These are phyloP conservation scores for Buathra laborator DNA, from an alignment of 2,888 invertebrate genomes.

Conservation along the genomic window DNA sequence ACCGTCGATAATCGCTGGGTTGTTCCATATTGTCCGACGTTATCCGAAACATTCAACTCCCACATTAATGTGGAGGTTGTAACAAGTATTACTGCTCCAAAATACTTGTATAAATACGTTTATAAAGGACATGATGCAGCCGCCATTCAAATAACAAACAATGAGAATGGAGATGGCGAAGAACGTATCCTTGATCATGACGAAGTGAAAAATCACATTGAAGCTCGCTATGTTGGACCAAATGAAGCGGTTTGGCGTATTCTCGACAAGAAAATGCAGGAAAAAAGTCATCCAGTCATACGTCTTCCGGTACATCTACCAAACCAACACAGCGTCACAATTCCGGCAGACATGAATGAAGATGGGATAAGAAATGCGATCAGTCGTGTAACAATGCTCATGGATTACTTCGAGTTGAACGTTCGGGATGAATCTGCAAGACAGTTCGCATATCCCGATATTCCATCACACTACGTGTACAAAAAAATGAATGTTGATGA, in stretches of 20 bases:
- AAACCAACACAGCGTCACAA: no score
- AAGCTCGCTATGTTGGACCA: no score
- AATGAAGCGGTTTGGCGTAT: no score
- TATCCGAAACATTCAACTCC: constrained; percentile 71
- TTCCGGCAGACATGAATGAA: no score
- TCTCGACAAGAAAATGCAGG: no score
- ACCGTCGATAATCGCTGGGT: constrained; percentile 78
- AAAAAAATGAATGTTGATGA: no score
- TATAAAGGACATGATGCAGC: constrained; percentile 72
- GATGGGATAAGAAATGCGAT: no score
- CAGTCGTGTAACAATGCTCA: no score
- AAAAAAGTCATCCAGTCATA: no score
- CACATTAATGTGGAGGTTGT: constrained; percentile 78
- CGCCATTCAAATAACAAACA: constrained; percentile 65
- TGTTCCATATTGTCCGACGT: constrained; percentile 75
- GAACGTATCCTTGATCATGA: background rate
- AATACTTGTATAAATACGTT: no score
- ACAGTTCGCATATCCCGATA: background rate
- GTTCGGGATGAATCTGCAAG: background rate
- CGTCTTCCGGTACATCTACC: no score
- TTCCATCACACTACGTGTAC: background rate
- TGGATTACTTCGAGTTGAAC: background rate
- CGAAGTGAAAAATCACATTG: background rate
- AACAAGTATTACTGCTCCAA: constrained; percentile 71
- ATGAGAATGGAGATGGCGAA: constrained; percentile 62